Evolutionary conservation across 2,888 invertebrate genomes (phyloP), one percentile per base, ranked within the genome.

Genomic region (Tolmerus cingulatus): DNA sequence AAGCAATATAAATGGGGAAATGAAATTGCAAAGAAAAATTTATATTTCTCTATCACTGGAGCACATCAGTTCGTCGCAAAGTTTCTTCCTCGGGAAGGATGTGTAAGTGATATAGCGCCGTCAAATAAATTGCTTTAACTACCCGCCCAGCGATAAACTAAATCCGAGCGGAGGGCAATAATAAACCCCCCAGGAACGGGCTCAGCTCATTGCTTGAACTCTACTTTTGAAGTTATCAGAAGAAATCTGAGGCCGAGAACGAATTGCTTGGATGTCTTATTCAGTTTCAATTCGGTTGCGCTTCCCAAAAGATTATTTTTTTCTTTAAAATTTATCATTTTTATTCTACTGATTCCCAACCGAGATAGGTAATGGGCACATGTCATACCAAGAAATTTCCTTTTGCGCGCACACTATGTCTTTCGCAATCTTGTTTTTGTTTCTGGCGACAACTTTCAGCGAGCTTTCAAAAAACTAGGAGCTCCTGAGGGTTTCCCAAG

Each of bases 11-110:
- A 87, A 87, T 85, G 87, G 78, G 85, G 86, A 87, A 87, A 87
- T 87, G 85, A 85, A 87, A 87, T 87, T 87, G 87, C 85, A 77
- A 87, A 87, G 84, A 84, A 87, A 86, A 87, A 87, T 84, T 87
- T 87, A 85, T 87, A 87, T 87, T 78, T 78, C 46, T 19, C 78
- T 78, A 78, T 78, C 78, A 40, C 19, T 40, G 23, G 23, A 43
- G 40, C 43, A 78, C 78, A 78, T 78, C 78, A 78, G 78, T 40
- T 78, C 78, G n/a, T 78, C 43, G 78, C 37, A 78, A 40, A 66
- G 66, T 78, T 78, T 78, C 40, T 37, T 78, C 78, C 23, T 78
- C 19, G 37, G 43, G 78, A 78, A 66, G 66, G 66, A 66, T 66
- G 66, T 78, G 78, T 78, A 78, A 78, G 40, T 34, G 78, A 78